Base-by-base conservation (phyloP, 2,888 invertebrate genomes). In the Calameuta pallipes region DNA sequence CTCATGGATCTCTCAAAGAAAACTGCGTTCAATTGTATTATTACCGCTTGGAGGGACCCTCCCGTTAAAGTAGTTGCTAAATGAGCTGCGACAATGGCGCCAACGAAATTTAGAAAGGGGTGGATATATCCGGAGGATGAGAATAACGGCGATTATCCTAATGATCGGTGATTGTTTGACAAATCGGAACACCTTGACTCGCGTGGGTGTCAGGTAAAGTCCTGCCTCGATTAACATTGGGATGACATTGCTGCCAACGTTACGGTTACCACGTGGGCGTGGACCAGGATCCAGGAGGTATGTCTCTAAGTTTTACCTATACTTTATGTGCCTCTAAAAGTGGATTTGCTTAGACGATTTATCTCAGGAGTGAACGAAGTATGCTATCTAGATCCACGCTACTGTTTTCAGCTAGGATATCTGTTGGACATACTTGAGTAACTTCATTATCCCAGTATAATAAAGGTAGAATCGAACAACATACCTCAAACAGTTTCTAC, bases 201-300 rank as follows among this genome's bases (percentile, higher is more conserved):
- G 79, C 82, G 85, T 86, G 81, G 87, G 87, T 80, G 86, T 84
- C 77, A 36, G 81, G 81, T 73, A 36, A 70, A 75, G 75, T 76
- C 73, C 81, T 81, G 82, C 85, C 83, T 85, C 85, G 85, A 87
- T 87, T 87, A 87, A 86, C 85, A 87, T 86, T 83, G 85, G 86
- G 85, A 86, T 85, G 85, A 83, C 87, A 85, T 82, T 82, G 83
- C 76, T 81, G 82, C 82, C 84, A 80, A 83, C 82, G 79, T 82
- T 75, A 74, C 37, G 70, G 71, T 68, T 9, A 15, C 35, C 34
- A 85, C 84, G 87, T 88, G 86, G 81, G 87, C 91, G 89, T 88
- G 91, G 91, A 91, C 92, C 92, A 85, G 92, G 92, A 88, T 92
- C 92, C 86, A 91, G 89, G 89, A 91, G 92, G 83, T 92, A 92